phyloP scores from a whole-genome alignment of 2,113 vertebrate species.

The Burhinus bistriatus region DNA sequence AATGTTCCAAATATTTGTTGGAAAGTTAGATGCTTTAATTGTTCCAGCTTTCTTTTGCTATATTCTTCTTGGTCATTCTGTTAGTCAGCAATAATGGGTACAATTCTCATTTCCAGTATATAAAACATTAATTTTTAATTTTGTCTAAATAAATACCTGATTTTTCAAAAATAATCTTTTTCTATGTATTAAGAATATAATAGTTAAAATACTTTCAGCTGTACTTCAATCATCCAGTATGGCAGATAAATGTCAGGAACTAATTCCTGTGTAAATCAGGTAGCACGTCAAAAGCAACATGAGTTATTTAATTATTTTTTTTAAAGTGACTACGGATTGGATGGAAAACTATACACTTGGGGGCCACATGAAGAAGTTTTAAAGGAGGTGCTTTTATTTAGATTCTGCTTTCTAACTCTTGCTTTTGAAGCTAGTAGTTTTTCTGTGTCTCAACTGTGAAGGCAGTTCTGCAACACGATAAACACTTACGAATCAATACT shows the following conservation, averaged over 20 bases:
- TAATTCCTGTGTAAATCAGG: not conserved
- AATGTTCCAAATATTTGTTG: not conserved
- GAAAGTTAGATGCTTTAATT: not conserved
- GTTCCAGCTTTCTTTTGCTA: not conserved
- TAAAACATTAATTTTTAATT: not conserved
- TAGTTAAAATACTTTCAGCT: not conserved
- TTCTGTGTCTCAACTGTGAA: not conserved
- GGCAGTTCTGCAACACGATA: not conserved
- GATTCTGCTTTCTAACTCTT: not conserved
- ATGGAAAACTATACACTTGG: not conserved
- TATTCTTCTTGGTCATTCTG: not conserved
- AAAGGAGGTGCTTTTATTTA: not conserved
- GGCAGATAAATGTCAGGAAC: not conserved
- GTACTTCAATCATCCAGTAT: not conserved
- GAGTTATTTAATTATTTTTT: not conserved
- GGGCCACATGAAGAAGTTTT: not conserved
- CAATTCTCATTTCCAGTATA: not conserved
- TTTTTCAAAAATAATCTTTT: not conserved
- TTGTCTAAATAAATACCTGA: not conserved
- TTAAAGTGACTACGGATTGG: not conserved
- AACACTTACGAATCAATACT: not conserved
- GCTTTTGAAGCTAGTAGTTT: not conserved
- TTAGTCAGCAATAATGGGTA: not conserved
- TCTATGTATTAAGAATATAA: not conserved
- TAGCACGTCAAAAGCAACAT: not conserved